phyloP scores from a whole-genome alignment of 2,888 invertebrate species.

The Copidosoma aretas region DNA sequence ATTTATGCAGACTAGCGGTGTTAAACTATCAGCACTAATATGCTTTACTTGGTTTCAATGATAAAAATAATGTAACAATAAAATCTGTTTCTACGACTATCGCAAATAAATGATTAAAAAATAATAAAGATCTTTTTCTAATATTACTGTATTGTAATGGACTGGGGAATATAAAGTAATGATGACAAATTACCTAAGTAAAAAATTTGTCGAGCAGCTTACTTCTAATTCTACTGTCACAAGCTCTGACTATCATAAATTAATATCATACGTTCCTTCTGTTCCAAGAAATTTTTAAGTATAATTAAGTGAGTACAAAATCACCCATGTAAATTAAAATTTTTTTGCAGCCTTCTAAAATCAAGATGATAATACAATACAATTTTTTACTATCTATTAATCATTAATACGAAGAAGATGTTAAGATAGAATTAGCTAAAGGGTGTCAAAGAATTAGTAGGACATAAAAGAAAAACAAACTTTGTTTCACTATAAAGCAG shows the following conservation, averaged over 20 bases:
- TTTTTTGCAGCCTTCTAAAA: conserved; percentile 29
- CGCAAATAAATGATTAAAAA: conserved; percentile 26
- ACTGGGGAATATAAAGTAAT: conserved; percentile 11
- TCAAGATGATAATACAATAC: conserved; percentile 30
- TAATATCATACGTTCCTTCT: conserved; percentile 28
- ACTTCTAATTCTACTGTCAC: conserved; percentile 42
- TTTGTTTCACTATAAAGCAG: conserved; percentile 30
- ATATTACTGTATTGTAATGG: conserved; percentile 29
- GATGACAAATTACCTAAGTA: conserved; percentile 35
- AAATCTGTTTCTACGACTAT: conserved; percentile 34
- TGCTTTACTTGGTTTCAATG: conserved; percentile 36
- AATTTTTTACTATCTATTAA: conserved; percentile 22
- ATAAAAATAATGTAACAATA: conserved; percentile 18
- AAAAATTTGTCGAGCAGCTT: conserved; percentile 45
- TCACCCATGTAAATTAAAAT: conserved; percentile 26
- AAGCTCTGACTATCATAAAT: conserved; percentile 32
- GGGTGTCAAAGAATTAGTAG: conserved; percentile 7
- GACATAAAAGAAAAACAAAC: conserved; percentile 12
- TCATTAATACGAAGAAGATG: conserved; percentile 21
- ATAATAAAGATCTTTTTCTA: conserved; percentile 15
- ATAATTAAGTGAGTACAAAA: conserved; percentile 19
- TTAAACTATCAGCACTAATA: conserved; percentile 40
- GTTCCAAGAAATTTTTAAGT: conserved; percentile 31
- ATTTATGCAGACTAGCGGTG: conserved; percentile 37
- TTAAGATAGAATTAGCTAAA: conserved; percentile 13